Conservation (phyloP, 2,113 vertebrate species). For the Lipophrys pholis region DNA sequence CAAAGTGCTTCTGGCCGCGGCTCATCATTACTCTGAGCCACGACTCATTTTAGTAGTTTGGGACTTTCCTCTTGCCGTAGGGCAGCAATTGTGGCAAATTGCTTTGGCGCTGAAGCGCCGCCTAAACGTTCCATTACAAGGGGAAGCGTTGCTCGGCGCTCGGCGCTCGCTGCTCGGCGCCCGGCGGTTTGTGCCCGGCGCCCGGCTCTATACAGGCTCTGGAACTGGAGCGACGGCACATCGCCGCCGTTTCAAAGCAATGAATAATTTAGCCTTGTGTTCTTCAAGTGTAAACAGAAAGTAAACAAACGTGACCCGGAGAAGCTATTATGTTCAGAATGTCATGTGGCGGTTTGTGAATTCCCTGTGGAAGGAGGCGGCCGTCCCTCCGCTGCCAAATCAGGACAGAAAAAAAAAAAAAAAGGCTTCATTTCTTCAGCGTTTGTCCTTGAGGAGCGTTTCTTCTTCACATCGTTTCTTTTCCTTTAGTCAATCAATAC, state of each 20-base stretch:
- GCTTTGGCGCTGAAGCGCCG: background rate
- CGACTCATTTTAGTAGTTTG: constrained; percentile 3
- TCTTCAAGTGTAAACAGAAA: constrained; percentile 42
- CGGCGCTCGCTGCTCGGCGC: too few species aligned
- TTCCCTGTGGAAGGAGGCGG: background rate
- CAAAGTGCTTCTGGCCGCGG: constrained; percentile 20
- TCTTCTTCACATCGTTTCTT: constrained; percentile 17
- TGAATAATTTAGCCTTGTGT: constrained; percentile 40
- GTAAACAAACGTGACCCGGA: constrained; percentile 27
- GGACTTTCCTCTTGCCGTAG: background rate
- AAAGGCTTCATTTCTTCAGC: background rate
- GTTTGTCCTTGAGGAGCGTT: constrained; percentile 51
- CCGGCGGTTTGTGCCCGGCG: too few species aligned
- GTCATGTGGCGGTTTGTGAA: constrained; percentile 21
- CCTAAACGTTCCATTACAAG: too few species aligned
- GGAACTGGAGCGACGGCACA: too few species aligned
- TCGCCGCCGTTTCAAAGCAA: constrained; percentile 37
- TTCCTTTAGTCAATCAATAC: constrained; percentile 54
- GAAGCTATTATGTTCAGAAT: constrained; percentile 42
- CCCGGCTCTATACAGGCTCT: too few species aligned
- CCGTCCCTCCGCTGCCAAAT: constrained; percentile 8
- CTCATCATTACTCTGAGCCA: constrained; percentile 3
- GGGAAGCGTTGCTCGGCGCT: too few species aligned
- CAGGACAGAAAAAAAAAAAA: too few species aligned
- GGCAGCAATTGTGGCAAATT: background rate